Base-by-base conservation (phyloP, 2,797 vertebrate species). In the Alosa sapidissima region DNA sequence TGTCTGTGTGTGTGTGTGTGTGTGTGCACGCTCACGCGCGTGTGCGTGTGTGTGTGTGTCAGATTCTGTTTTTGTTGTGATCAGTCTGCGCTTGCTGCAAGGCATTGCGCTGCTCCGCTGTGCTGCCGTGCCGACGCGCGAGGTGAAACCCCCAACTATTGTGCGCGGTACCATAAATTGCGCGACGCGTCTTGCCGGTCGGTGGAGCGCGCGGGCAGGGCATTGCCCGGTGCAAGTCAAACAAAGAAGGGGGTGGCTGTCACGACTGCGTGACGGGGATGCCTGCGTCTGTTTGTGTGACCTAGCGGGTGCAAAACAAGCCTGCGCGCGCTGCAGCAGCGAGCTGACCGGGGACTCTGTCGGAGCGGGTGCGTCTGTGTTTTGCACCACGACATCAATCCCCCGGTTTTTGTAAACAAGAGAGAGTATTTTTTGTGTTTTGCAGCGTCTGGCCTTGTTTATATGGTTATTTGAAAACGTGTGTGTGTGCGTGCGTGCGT, bases 261-360 rank as follows among this genome's bases (percentile, higher is more conserved):
- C 82, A 85, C 82, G 52, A 54, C 83, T 72, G 3, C 87, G 33
- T 16, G 88, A 87, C 84, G 83, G 86, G 91, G 91, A 11, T 52
- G 62, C 90, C 91, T 19, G 81, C 89, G 93, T 94, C 93, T 92
- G 33, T 75, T 14, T 75, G 88, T 93, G 91, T 92, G 92, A 89
- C 89, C 91, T 88, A 85, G 92, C 94, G 94, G 93, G 94, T 92
- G 81, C 89, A 88, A 93, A 95, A 94, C 91, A 94, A 94, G 93
- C 92, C 91, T n/a, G n/a, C n/a, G n/a, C 86, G 85, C 90, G 86
- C 89, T 94, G 94, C 94, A 94, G 92, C 91, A 14, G 13, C 3
- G 13, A 41, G 2, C n/a, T n/a, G 14, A 41, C 68, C 1, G 11
- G 41, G 33, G 5, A 6, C n/a, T n/a, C 13, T 41, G 68, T 16